phyloP scores from a whole-genome alignment of 2,113 vertebrate species.

The Sturnus vulgaris region DNA sequence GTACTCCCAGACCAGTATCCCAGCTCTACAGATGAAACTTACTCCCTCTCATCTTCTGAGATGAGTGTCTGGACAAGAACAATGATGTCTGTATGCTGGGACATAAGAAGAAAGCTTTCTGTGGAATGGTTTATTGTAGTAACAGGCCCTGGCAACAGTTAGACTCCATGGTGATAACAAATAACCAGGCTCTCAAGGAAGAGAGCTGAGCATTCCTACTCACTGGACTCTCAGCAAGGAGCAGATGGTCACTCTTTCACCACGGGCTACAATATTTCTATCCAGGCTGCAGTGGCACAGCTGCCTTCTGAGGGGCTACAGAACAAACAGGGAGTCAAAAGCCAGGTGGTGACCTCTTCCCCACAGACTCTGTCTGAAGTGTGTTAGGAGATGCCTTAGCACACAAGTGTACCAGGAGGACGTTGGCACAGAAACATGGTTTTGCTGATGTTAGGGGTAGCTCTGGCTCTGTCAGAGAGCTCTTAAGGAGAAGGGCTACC shows the following conservation, averaged over 20 bases:
- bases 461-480: background rate
- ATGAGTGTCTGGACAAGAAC: background rate
- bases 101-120: background rate
- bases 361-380: background rate
- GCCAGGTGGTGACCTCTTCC: conserved; percentile 35
- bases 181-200: background rate
- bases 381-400: background rate
- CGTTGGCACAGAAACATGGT: accelerated
- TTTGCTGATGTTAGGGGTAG: background rate
- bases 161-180: background rate
- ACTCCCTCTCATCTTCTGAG: background rate
- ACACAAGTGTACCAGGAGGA: accelerated
- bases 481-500: background rate
- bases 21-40: background rate
- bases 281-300: background rate
- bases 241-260: background rate
- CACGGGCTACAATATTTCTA: conserved; percentile 62
- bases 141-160: conserved; percentile 62
- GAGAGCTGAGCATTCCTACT: background rate
- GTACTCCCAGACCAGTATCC: background rate
- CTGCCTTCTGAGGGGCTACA: background rate
- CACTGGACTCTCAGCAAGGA: background rate
- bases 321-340: conserved; percentile 15
- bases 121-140: conserved; percentile 68
- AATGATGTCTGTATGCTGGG: background rate